phyloP scores from a whole-genome alignment of 2,113 vertebrate species.

The Budorcas taxicolor region DNA sequence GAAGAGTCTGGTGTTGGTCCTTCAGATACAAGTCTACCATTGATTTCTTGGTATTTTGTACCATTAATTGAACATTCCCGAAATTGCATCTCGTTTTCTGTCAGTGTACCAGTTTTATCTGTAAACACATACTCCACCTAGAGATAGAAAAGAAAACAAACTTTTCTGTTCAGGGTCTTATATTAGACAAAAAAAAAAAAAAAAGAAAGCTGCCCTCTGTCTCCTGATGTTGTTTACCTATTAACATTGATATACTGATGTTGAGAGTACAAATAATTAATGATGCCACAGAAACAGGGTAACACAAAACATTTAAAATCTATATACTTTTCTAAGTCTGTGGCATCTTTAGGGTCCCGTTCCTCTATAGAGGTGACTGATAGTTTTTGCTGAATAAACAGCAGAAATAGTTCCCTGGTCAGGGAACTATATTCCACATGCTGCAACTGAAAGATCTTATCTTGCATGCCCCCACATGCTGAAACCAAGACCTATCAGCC shows the following conservation, averaged over 20 bases:
- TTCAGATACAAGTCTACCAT: constrained; percentile 91
- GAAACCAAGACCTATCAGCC: not conserved
- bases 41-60: constrained; percentile 94
- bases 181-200: not conserved
- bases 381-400: not conserved
- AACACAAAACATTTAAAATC: not conserved
- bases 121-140: constrained; percentile 99
- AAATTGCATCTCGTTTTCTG: constrained; percentile 99
- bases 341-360: not conserved
- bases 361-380: not conserved
- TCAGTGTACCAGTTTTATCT: constrained; percentile 97
- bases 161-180: not conserved
- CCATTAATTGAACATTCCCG: constrained; percentile 97
- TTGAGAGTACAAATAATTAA: not conserved
- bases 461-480: not conserved
- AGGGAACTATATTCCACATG: not conserved
- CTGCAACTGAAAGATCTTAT: not conserved
- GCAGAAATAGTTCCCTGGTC: not conserved
- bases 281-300: not conserved
- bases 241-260: not conserved
- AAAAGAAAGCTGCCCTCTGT: not conserved
- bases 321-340: not conserved
- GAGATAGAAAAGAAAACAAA: constrained; percentile 25
- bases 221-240: not conserved
- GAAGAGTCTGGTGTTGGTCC: constrained; percentile 89